phyloP scores from a whole-genome alignment of 2,113 vertebrate genomes.

The Tragelaphus buxtoni region DNA sequence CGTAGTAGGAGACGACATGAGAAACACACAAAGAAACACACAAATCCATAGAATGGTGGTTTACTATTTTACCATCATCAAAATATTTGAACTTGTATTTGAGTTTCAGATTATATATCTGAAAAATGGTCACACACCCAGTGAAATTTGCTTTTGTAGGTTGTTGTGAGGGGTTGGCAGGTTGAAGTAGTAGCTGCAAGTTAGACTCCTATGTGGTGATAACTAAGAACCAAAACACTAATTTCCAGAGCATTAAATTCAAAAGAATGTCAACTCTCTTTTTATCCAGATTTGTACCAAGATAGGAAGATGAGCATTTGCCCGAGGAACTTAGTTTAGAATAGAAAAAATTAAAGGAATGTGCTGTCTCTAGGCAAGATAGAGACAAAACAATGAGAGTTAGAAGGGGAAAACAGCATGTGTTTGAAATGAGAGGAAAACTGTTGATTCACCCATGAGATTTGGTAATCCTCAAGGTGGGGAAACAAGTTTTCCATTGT shows the following conservation, averaged over 20 bases:
- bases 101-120: neutral
- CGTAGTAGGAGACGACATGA: neutral
- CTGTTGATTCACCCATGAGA: neutral
- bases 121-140: neutral
- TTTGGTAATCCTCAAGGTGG: neutral
- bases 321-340: neutral
- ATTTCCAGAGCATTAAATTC: neutral
- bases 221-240: neutral
- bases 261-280: neutral
- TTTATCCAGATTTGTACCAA: neutral
- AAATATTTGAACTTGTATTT: neutral
- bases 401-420: neutral
- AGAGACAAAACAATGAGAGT: neutral
- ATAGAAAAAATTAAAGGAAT: neutral
- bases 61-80: neutral
- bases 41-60: neutral
- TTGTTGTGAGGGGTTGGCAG: neutral
- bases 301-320: neutral
- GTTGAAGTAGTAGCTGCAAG: rapidly evolving
- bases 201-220: too few relatives aligned
- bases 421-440: neutral
- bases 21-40: neutral
- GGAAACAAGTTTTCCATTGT: neutral
- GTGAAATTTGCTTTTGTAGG: neutral
- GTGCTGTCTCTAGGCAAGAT: neutral